A percentile compares a stretch with the other conserved stretches of the same genome.
Evolutionary conservation across 2,888 invertebrate species (phyloP).

Genomic region (Syritta pipiens): DNA sequence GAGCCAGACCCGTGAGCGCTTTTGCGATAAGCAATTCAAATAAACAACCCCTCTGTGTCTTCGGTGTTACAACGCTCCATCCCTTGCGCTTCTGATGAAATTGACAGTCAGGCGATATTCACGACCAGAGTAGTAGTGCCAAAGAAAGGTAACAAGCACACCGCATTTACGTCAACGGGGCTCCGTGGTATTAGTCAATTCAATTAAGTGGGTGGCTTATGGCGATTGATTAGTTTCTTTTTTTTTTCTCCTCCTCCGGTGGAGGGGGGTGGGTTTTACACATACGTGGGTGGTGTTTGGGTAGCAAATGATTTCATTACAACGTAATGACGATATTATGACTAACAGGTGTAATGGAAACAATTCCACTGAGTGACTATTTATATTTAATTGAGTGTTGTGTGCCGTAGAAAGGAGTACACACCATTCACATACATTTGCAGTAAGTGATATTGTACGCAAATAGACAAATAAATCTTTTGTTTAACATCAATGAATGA

Average conservation of each 20-base stretch:
- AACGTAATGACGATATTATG: background rate
- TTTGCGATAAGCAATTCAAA: slow-evolving; percentile 49
- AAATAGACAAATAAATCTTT: no score
- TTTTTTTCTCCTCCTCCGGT: background rate
- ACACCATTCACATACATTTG: background rate
- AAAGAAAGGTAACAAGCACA: slow-evolving; percentile 13
- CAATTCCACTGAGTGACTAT: background rate
- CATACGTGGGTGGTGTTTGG: background rate
- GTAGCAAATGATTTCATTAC: slow-evolving; percentile 10
- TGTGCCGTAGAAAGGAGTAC: background rate
- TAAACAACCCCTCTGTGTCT: slow-evolving; percentile 31
- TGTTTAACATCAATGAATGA: no score
- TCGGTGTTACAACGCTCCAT: slow-evolving; percentile 8
- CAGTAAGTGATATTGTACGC: no score
- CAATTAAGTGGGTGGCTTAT: slow-evolving; percentile 42
- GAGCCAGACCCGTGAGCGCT: slow-evolving; percentile 12
- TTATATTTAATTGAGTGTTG: background rate
- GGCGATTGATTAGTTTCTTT: slow-evolving; percentile 31
- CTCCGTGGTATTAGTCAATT: slow-evolving; percentile 29
- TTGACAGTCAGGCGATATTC: slow-evolving; percentile 15
- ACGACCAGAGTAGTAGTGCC: background rate
- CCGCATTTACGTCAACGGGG: slow-evolving; percentile 45
- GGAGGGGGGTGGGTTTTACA: no score
- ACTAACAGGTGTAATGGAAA: slow-evolving; percentile 9
- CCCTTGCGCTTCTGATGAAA: slow-evolving; percentile 13